Evolutionary conservation across 1,140 invertebrate species (phyloP).

Genomic region (Bombus polaris): DNA sequence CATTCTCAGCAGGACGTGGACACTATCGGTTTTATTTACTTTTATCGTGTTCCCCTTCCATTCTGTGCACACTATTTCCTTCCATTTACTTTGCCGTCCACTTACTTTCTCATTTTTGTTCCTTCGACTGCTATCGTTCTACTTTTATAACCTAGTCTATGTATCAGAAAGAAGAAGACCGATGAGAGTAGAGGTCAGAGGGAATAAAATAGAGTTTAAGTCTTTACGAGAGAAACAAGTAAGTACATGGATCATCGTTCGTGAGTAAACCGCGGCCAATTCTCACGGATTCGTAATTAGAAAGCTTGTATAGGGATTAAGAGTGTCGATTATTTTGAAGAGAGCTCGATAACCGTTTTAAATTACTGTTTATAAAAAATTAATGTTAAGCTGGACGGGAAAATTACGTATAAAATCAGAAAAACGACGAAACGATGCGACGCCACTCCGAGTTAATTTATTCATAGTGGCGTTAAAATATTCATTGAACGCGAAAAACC

Average conservation of each 20-base stretch:
- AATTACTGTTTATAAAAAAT: neutral
- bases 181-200: neutral
- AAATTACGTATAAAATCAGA: neutral
- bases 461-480: conserved; percentile 65
- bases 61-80: neutral
- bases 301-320: neutral
- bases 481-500: conserved; percentile 59
- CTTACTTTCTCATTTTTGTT: conserved; percentile 54
- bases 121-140: conserved; percentile 1
- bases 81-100: conserved; percentile 25
- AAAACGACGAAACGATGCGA: no score
- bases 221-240: neutral
- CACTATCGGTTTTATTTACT: conserved; percentile 46
- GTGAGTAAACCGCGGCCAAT: neutral
- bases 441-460: conserved; percentile 54
- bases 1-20: conserved; percentile 13
- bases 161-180: conserved; percentile 16
- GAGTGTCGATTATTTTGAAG: neutral
- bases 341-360: neutral
- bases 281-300: neutral
- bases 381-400: neutral
- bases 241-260: neutral
- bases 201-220: neutral
- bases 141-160: conserved; percentile 13
- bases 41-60: conserved; percentile 32